Evolutionary conservation across 2,113 vertebrate species (phyloP).

Genomic region (Caracal caracal): DNA sequence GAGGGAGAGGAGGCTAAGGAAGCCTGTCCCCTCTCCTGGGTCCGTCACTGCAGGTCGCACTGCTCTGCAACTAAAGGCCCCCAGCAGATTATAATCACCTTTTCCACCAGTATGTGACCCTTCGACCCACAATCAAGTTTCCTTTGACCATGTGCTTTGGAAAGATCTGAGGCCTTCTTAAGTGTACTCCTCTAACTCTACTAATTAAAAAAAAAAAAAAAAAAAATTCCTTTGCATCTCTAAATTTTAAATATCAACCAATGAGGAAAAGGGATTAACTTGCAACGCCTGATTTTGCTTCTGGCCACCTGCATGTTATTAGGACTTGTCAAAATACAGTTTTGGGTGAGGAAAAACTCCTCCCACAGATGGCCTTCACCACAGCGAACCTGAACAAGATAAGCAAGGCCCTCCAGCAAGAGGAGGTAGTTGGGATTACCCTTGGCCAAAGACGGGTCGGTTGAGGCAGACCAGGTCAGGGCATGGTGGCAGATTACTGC

Average conservation of each 20-base stretch:
- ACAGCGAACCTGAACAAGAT: background rate
- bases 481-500: background rate
- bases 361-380: background rate
- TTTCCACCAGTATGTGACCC: background rate
- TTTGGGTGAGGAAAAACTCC: background rate
- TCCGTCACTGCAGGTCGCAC: background rate
- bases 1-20: background rate
- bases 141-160: background rate
- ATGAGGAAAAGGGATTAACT: background rate
- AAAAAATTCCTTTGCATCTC: background rate
- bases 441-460: background rate
- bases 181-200: too few species aligned
- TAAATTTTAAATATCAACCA: slow-evolving; percentile 10
- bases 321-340: slow-evolving; percentile 22
- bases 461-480: background rate
- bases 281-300: background rate
- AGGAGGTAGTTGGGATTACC: background rate
- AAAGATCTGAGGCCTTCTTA: background rate
- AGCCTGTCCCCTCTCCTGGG: background rate
- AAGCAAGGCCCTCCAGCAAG: background rate
- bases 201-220: background rate
- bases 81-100: background rate
- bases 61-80: background rate
- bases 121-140: background rate
- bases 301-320: background rate